Evolutionary conservation across 2,113 vertebrate species (phyloP), one percentile per base, ranked within the genome.

Genomic region (Paratilapia polleni): DNA sequence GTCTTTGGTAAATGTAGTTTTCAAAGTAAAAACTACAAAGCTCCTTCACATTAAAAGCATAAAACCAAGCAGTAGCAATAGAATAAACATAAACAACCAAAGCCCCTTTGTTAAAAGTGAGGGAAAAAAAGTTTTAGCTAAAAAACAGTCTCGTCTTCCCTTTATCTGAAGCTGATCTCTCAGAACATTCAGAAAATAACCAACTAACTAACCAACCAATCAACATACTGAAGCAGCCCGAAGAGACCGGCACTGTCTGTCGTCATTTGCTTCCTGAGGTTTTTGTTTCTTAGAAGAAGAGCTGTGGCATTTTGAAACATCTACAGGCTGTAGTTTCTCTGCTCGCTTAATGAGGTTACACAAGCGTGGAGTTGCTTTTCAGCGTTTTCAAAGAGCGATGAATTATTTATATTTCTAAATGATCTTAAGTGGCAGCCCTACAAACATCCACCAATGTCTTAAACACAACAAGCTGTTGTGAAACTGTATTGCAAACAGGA

Each of bases 1-100:
- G 34, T 63, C 28, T 19, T 15, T 63, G 61, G 62, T 41, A 0
- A 70, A 43, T 70, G 66, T 70, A 70, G 41, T 22, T 70, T 70
- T 49, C 43, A 70, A 26, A 52, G 47, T 70, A 70, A 52, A 31
- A 70, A 43, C 66, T 4, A 31, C 24, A 13, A 70, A 70, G 43
- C 66, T 52, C 66, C 66, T 70, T 43, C 66, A 70, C 66, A 70
- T 52, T 70, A 70, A 70, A 26, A 70, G 66, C 66, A 52, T 4
- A 73, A 52, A 52, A 8, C 14, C 49, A 43, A 70, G 3, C 12
- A 73, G 7, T 24, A 28, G 41, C 38, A 24, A 31, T 31, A 31
- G 4, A 31, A 31, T 4, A 31, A 31, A 2, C 28, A n/a, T n/a
- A 31, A 31, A 2, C 28, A 31, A 31, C 28, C 28, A 31, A 31